Base-by-base conservation (phyloP, 2,113 vertebrate species). In the Chunga burmeisteri region DNA sequence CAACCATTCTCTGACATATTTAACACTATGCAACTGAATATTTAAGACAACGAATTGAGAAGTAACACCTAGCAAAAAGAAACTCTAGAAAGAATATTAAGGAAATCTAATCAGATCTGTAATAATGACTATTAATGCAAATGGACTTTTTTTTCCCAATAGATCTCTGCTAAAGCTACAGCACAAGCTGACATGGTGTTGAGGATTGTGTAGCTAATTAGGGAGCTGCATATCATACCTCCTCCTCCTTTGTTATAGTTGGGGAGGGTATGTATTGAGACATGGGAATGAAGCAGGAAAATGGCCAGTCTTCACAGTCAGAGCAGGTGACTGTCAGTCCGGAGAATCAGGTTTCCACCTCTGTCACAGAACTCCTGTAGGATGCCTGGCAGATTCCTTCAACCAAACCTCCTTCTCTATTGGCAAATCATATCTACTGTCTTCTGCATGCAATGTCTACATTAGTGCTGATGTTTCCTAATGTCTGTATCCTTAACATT, bases 131-230 rank as follows among this genome's bases (percentile, higher is more conserved):
- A 2, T 40, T 72, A 68, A 49, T 65, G 16, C 15, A 90, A 85
- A 90, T 14, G 7, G 25, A n/a, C 10, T 2, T 1, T n/a, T 71
- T 63, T 53, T 62, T 18, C 3, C 47, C 36, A 62, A 0, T 26
- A 3, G 32, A 62, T 66, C n/a, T 19, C 63, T 75, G 11, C 47
- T 78, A 11, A 86, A 84, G 21, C 55, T 38, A 40, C 34, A 88
- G 53, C 32, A 73, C 25, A 55, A 44, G 13, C 30, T 92, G 77
- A 53, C 32, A 30, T 3, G 18, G n/a, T 74, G n/a, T 38, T 86
- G 80, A 50, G 61, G 55, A 40, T 11, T 27, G 10, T 46, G 63
- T 13, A 73, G 36, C 4, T 79, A 30, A 63, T 59, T 18, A 70
- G 7, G 32, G 34, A 52, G 15, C 29, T 73, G 53, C 4, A 5